These are phyloP conservation scores for Dermatemys mawii DNA, from an alignment of 2,113 vertebrate genomes.

Conservation along the genomic window DNA sequence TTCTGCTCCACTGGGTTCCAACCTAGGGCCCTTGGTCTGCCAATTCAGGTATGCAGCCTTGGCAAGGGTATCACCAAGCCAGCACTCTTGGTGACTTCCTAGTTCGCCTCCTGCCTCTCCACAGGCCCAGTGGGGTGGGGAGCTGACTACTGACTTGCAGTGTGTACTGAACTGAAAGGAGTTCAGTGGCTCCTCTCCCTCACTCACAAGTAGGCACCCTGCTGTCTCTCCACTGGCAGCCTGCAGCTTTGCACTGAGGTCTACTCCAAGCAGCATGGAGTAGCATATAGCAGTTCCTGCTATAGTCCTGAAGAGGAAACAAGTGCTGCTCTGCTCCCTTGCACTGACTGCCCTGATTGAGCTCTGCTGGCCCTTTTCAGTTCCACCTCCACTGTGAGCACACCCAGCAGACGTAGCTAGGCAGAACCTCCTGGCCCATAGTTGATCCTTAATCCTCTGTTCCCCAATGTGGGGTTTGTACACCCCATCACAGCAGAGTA, in stretches of 20 bases:
- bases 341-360: background rate
- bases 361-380: background rate
- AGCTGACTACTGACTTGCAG: background rate
- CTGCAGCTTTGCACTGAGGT: background rate
- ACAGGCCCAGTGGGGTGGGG: background rate
- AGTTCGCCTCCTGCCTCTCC: background rate
- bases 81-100: background rate
- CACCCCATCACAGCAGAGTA: background rate
- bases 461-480: background rate
- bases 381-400: background rate
- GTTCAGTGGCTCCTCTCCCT: background rate
- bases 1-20: background rate
- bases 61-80: background rate
- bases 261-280: background rate
- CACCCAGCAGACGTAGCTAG: background rate
- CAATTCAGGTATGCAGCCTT: no score
- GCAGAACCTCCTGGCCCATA: background rate
- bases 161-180: background rate
- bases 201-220: background rate
- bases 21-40: background rate
- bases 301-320: background rate
- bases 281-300: no score
- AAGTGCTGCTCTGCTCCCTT: background rate
- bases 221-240: background rate
- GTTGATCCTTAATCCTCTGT: background rate